Conservation (phyloP, 2,113 vertebrate species). For the Propithecus coquereli region DNA sequence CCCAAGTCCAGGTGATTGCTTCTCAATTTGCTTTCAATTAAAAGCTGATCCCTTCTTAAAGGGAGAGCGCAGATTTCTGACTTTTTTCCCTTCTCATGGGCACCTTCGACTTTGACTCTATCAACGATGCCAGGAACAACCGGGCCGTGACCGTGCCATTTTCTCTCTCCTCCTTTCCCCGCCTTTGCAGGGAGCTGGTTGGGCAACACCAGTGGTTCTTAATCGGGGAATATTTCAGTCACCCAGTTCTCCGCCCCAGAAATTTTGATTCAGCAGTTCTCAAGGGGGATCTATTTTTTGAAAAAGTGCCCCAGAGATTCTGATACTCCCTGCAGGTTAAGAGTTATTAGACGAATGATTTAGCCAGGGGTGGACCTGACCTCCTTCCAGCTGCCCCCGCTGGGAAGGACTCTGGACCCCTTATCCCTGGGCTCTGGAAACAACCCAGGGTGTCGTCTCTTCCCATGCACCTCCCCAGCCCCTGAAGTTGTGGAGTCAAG, state of each 20-base stretch:
- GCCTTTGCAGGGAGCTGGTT: neutral
- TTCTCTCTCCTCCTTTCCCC: neutral
- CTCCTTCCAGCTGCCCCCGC: neutral
- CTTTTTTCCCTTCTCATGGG: neutral
- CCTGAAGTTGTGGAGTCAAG: neutral
- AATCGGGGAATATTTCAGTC: neutral
- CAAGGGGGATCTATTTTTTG: neutral
- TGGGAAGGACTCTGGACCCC: neutral
- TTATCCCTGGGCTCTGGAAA: neutral
- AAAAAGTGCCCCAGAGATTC: neutral
- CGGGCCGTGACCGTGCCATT: rapidly evolving
- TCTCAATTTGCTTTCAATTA: neutral
- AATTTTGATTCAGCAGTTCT: neutral
- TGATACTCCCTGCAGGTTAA: neutral
- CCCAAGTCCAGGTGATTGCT: neutral
- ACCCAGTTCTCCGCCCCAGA: neutral
- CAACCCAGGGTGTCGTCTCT: neutral
- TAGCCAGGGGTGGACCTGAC: neutral
- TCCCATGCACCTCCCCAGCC: neutral
- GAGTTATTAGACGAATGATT: neutral
- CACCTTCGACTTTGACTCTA: neutral
- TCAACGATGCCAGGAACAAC: rapidly evolving
- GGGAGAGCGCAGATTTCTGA: neutral
- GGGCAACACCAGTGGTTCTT: neutral
- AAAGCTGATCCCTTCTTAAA: neutral